A percentile compares a stretch with the other conserved stretches of the same genome.
phyloP scores from a whole-genome alignment of 2,888 invertebrate species.

The Helleia helle region DNA sequence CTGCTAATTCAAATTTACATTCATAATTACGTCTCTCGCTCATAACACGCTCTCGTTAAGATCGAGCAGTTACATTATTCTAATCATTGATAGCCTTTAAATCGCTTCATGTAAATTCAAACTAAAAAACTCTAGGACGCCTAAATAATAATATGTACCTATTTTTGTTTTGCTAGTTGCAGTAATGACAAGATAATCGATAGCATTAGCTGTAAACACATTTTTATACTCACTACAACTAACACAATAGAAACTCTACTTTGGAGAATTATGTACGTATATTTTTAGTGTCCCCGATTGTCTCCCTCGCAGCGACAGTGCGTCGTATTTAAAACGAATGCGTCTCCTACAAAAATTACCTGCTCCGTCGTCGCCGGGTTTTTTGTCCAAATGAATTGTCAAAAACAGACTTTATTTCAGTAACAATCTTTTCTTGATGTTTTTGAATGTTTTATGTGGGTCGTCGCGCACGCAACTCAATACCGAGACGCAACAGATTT shows the following conservation, averaged over 20 bases:
- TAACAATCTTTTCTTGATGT: conserved; percentile 9
- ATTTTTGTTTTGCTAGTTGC: no score
- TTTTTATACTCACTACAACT: no score
- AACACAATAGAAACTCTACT: no score
- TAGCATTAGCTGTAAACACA: no score
- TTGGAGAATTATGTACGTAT: no score
- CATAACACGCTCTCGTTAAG: no score
- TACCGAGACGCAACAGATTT: conserved; percentile 50
- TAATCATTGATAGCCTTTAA: no score
- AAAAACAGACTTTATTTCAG: conserved; percentile 5
- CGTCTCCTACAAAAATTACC: neutral
- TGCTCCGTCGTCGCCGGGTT: neutral
- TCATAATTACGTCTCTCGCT: conserved; percentile 7
- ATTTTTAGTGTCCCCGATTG: conserved; percentile 11
- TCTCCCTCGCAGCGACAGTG: neutral
- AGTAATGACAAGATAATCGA: no score
- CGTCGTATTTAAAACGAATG: neutral
- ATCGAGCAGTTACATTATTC: no score
- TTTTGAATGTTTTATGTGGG: conserved; percentile 15
- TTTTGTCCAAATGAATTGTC: neutral
- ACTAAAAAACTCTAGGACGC: no score
- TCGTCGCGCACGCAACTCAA: conserved; percentile 31
- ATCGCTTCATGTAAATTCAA: no score
- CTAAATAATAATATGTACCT: no score
- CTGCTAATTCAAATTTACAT: neutral